Conservation (phyloP, 1,140 invertebrate genomes). For the Leptinotarsa texana region DNA sequence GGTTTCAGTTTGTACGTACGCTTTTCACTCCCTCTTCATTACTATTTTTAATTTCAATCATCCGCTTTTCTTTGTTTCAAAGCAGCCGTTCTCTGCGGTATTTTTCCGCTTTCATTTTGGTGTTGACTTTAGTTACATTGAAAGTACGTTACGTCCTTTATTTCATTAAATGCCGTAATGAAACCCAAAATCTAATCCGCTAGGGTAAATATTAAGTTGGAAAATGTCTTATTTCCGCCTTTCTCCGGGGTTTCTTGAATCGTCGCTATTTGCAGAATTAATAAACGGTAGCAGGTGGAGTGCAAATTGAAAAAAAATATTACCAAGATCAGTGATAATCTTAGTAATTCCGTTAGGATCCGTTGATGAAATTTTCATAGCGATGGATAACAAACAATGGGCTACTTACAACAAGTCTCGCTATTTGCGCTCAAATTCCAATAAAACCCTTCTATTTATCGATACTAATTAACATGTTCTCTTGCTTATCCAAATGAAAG, state of each 20-base stretch:
- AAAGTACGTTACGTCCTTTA: not conserved
- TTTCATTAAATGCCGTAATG: constrained; percentile 15
- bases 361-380: too few relatives aligned
- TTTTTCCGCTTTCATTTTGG: constrained; percentile 2
- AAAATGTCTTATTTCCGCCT: not conserved
- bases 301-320: not conserved
- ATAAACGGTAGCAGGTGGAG: not conserved
- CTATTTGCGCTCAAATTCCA: too few relatives aligned
- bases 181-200: constrained; percentile 7
- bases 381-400: too few relatives aligned
- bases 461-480: too few relatives aligned
- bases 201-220: constrained; percentile 15
- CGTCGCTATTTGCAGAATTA: not conserved
- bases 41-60: constrained; percentile 5
- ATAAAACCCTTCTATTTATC: too few relatives aligned
- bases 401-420: too few relatives aligned
- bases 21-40: not conserved
- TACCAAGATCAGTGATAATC: not conserved
- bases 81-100: not conserved
- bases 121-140: not conserved
- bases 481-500: too few relatives aligned
- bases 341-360: not conserved
- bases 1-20: not conserved
- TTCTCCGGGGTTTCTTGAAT: not conserved
- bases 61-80: not conserved